Evolutionary conservation across 2,797 vertebrate genomes (phyloP).

Genomic region (Acanthiza pusilla): DNA sequence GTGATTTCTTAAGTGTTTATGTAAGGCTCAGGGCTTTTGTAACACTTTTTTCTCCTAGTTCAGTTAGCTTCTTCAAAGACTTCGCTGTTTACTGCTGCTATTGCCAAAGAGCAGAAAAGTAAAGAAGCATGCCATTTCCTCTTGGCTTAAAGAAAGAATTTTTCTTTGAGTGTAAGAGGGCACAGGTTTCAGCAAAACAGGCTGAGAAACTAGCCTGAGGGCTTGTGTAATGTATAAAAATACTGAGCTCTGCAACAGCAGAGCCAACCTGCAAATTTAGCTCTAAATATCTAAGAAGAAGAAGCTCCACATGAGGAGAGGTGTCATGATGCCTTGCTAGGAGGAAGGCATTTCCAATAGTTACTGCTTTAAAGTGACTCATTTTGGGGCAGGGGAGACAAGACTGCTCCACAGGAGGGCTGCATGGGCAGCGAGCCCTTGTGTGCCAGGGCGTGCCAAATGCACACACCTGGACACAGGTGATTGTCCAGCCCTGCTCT

Average conservation of each 20-base stretch:
- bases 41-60: not conserved
- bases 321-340: not conserved
- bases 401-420: not conserved
- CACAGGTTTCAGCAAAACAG: not conserved
- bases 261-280: not conserved
- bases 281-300: not conserved
- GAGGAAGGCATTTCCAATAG: not conserved
- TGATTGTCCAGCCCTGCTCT: not conserved
- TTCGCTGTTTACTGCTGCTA: not conserved
- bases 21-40: not conserved
- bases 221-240: not conserved
- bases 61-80: not conserved
- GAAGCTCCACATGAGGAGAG: not conserved
- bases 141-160: not conserved
- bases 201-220: not conserved
- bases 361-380: not conserved
- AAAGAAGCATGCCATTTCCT: not conserved
- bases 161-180: not conserved
- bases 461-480: not conserved
- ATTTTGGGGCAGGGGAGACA: not conserved
- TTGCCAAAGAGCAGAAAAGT: not conserved
- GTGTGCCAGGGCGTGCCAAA: not conserved
- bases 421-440: not conserved
- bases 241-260: not conserved
- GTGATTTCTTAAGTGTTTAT: not conserved